Conservation (phyloP, 2,888 invertebrate genomes). For the Leptinotarsa haldemani region DNA sequence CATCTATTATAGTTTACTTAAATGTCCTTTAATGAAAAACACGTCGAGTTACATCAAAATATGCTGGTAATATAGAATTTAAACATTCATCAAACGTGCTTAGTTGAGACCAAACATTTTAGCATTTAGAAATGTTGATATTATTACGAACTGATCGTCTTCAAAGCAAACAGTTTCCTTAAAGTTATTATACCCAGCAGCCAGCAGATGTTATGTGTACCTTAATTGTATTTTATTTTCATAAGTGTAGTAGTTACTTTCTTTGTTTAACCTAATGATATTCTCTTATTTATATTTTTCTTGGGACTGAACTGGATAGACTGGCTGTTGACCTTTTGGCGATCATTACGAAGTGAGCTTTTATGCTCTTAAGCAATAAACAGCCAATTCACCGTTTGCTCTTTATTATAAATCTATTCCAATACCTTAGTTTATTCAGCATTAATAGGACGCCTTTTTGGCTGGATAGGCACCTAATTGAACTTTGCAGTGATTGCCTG, state of each 20-base stretch:
- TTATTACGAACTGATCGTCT: neutral
- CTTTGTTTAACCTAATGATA: conserved; percentile 7
- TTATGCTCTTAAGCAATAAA: conserved; percentile 34
- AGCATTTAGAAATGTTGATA: neutral
- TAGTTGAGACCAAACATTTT: neutral
- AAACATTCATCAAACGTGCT: neutral
- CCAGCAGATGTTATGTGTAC: neutral
- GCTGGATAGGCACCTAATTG: too few species aligned
- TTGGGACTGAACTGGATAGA: conserved; percentile 23
- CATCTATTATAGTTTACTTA: neutral
- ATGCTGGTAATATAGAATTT: neutral
- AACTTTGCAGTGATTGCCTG: too few species aligned
- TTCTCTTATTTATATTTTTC: conserved; percentile 11
- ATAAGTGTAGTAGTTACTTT: neutral
- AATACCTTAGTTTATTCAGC: neutral
- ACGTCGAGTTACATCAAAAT: neutral
- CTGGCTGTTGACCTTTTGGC: conserved; percentile 43
- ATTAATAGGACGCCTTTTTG: neutral
- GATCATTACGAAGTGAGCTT: conserved; percentile 33
- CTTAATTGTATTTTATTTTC: neutral
- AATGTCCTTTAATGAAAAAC: neutral
- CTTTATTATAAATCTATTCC: neutral
- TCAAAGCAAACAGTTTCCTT: neutral
- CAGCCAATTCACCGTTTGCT: conserved; percentile 30
- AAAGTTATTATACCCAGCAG: neutral